These are phyloP conservation scores for Chalcosyrphus nemorum DNA, from an alignment of 2,888 invertebrate genomes.

Conservation along the genomic window DNA sequence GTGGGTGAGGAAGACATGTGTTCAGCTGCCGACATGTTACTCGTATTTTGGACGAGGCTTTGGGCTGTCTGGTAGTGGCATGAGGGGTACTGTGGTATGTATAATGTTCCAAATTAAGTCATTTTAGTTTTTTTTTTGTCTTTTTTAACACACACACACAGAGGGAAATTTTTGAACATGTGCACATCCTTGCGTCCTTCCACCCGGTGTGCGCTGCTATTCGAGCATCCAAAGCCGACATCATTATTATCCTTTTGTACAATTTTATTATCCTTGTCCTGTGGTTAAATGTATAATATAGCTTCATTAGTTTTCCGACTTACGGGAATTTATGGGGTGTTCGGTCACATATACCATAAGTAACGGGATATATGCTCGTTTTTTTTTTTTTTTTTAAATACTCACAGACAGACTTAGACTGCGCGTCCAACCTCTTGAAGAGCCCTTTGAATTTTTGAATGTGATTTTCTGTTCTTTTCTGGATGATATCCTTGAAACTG, in stretches of 20 bases:
- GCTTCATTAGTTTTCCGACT: conserved; percentile 66
- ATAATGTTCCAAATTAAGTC: conserved; percentile 54
- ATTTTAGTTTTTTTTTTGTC: conserved; percentile 5
- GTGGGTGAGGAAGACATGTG: conserved; percentile 33
- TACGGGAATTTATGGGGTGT: conserved; percentile 61
- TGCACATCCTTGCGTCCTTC: conserved; percentile 24
- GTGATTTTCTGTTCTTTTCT: conserved; percentile 21
- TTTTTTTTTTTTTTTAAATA: conserved; percentile 41
- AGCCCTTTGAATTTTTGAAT: conserved; percentile 40
- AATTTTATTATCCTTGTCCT: conserved; percentile 70
- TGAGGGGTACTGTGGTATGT: conserved; percentile 36
- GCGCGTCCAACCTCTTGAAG: conserved; percentile 39
- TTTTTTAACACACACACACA: not conserved
- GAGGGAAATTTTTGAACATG: conserved; percentile 40
- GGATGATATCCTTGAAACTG: conserved; percentile 53
- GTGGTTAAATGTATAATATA: conserved; percentile 68
- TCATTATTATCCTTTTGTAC: conserved; percentile 72
- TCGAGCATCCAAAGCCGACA: conserved; percentile 40
- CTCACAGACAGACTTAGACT: conserved; percentile 23
- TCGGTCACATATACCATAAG: conserved; percentile 42
- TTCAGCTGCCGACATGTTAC: conserved; percentile 33
- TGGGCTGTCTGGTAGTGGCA: conserved; percentile 6
- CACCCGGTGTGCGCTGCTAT: not conserved
- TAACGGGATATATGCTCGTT: conserved; percentile 35
- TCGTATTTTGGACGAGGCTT: conserved; percentile 26